These are phyloP conservation scores for Pseudomyrmex flavicornis DNA, from an alignment of 1,140 invertebrate genomes.

Conservation along the genomic window DNA sequence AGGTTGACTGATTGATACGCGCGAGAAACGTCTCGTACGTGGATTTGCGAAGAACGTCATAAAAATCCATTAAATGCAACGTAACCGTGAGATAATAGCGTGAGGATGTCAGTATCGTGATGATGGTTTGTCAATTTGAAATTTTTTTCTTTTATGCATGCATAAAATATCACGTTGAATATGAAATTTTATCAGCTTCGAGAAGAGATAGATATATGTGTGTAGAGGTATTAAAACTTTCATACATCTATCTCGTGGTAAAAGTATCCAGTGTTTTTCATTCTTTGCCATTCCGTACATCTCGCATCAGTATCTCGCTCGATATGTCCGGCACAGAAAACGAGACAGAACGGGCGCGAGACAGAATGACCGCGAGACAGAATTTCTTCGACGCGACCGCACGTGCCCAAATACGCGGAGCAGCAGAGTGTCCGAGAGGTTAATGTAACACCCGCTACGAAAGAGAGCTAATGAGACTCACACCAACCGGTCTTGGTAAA, in stretches of 20 bases:
- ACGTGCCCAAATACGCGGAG: conserved; percentile 33
- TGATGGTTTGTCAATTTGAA: conserved; percentile 16
- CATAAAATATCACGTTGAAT: neutral
- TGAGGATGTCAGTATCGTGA: neutral
- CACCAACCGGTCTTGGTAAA: conserved; percentile 22
- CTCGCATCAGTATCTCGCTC: conserved; percentile 17
- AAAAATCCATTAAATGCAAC: neutral
- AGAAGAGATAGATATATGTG: neutral
- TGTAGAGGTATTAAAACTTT: conserved; percentile 15
- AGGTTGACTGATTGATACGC: neutral
- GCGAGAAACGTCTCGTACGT: conserved; percentile 5
- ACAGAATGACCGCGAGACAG: neutral
- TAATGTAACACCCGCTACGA: conserved; percentile 33
- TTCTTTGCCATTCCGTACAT: conserved; percentile 1
- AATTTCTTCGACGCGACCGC: too few species aligned
- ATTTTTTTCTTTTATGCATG: neutral
- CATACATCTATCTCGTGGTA: neutral
- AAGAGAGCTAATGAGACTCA: conserved; percentile 63
- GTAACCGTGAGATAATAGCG: neutral
- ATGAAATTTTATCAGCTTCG: neutral
- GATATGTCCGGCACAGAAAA: conserved; percentile 2
- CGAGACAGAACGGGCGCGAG: neutral
- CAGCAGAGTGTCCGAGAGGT: neutral
- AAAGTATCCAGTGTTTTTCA: conserved; percentile 12
- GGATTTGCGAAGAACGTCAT: neutral